Percentiles rank a stretch among this genome's conserved stretches.
phyloP scores from a whole-genome alignment of 2,113 vertebrate genomes.

The Helogale parvula region DNA sequence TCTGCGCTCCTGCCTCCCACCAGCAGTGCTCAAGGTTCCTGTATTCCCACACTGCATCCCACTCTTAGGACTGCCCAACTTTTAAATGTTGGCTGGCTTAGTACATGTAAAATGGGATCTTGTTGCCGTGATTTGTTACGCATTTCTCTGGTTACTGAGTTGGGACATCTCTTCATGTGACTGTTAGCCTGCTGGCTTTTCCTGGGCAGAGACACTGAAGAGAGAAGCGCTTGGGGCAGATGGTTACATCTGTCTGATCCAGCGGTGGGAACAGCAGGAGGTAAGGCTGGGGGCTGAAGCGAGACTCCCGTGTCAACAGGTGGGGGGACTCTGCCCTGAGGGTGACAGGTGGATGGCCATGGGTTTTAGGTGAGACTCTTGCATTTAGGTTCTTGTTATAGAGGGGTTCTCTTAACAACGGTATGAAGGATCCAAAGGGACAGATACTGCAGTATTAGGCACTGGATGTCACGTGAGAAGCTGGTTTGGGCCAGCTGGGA shows the following conservation, averaged over 20 bases:
- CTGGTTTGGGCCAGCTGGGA: not conserved
- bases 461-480: not conserved
- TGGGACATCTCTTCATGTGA: not conserved
- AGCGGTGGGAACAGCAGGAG: not conserved
- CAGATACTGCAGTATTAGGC: not conserved
- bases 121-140: not conserved
- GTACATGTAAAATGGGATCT: not conserved
- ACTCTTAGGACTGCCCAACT: not conserved
- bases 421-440: not conserved
- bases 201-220: not conserved
- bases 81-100: not conserved
- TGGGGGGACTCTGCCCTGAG: not conserved
- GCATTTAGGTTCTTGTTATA: not conserved
- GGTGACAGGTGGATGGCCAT: not conserved
- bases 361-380: not conserved
- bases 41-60: too few species aligned
- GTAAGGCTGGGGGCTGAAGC: not conserved
- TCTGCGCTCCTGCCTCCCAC: not conserved
- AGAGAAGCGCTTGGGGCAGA: not conserved
- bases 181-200: not conserved
- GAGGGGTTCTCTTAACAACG: not conserved
- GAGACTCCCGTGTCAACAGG: not conserved
- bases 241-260: not conserved
- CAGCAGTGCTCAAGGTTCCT: not conserved
- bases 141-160: not conserved